Conservation (phyloP, 2,888 invertebrate species). For the Chelonus formosanus region DNA sequence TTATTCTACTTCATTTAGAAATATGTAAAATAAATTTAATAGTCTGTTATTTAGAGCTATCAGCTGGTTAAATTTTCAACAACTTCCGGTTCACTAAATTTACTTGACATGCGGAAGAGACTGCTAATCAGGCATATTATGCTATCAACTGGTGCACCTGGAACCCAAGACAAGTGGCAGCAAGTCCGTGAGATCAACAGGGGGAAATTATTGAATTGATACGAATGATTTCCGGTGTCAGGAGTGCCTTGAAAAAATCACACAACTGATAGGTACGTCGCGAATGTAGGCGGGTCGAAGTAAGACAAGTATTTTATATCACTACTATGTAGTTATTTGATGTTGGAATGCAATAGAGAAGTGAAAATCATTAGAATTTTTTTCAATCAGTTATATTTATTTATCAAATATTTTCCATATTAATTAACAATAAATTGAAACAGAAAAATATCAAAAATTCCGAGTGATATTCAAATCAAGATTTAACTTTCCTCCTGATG, state of each 20-base stretch:
- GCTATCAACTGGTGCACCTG: constrained; percentile 9
- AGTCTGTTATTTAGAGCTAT: too few relatives aligned
- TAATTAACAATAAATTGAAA: neutral
- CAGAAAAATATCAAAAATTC: neutral
- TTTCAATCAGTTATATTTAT: neutral
- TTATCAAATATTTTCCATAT: too few relatives aligned
- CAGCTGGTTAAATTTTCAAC: too few relatives aligned
- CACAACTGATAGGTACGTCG: constrained; percentile 11
- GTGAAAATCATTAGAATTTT: constrained; percentile 8
- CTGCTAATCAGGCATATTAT: too few relatives aligned
- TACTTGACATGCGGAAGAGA: too few relatives aligned
- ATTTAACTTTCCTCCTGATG: too few relatives aligned
- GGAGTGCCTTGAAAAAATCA: constrained; percentile 10
- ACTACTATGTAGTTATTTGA: neutral
- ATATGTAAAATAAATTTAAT: too few relatives aligned
- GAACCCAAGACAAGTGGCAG: constrained; percentile 13
- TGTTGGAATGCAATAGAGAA: constrained; percentile 8
- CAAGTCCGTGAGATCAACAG: neutral
- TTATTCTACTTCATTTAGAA: too few relatives aligned
- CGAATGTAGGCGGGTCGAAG: constrained; percentile 12
- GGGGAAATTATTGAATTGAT: constrained; percentile 28
- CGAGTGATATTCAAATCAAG: neutral
- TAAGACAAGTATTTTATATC: neutral
- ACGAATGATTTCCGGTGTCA: constrained; percentile 22
- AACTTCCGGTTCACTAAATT: too few relatives aligned